Evolutionary conservation across 1,140 invertebrate species (phyloP), one percentile per base, ranked within the genome.

Genomic region (Diploscapter pachys): DNA sequence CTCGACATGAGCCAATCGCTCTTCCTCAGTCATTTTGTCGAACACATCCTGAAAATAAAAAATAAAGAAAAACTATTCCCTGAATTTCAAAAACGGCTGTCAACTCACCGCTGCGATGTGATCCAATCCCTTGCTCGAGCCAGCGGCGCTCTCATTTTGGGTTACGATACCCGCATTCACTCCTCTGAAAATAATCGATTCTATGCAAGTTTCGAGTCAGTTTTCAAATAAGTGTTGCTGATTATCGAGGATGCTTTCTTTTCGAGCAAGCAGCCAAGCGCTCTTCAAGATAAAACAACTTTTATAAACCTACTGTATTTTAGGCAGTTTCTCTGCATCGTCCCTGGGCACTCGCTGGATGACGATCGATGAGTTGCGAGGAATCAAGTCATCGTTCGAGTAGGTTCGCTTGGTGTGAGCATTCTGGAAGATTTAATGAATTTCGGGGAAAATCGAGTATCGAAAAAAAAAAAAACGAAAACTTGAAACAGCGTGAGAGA

Each of bases 1-100:
- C 90, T 98, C 96, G 92, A 98, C 96, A 77, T 93, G 93, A 85
- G 92, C 91, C 82, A 99, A 95, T 88, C 97, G 97, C 84, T 98
- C 95, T 83, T 96, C 93, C 88, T 99, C 96, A 52, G 92, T 92
- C 87, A 96, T 91, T 86, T 90, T 91, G 49, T 92, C 91, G 76
- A 97, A 88, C 89, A 97, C 94, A 63, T 93, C 90, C 74, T 90
- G 74, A 72, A 82, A 79, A 51, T 3, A 73, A 9, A 65, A 65
- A 8, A n/a, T n/a, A 31, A 9, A 8, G 0, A 65, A 65, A 9
- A 31, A 8, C 8, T 65, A 9, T 65, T 65, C 9, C 13, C 2
- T 9, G 9, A 65, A 65, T 65, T 65, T 65, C 13, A 65, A 65
- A 31, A n/a, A 13, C 4, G 2, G 2, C 56, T n/a, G 31, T 55